Percentiles rank a stretch among this genome's conserved stretches.
These are phyloP conservation scores for Orientallactaga sibirica DNA, from an alignment of 2,797 vertebrate species.

Conservation along the genomic window DNA sequence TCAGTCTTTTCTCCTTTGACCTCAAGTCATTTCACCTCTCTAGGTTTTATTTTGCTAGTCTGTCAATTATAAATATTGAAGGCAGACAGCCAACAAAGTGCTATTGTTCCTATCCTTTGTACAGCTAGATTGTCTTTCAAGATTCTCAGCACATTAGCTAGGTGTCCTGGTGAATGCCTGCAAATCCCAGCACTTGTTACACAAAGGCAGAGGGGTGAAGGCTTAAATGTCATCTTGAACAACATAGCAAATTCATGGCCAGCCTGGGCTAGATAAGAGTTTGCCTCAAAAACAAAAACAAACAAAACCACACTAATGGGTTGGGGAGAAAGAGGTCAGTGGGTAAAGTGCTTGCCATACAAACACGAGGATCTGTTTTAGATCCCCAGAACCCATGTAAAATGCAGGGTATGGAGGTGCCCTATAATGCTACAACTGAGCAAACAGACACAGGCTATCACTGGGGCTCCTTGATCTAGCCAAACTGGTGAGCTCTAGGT, in stretches of 20 bases:
- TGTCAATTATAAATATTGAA: constrained; percentile 57
- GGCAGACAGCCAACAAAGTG: constrained; percentile 40
- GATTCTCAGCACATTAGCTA: background rate
- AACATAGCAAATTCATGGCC: background rate
- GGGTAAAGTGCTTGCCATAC: too few relatives aligned
- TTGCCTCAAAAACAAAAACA: background rate
- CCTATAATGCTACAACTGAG: too few relatives aligned
- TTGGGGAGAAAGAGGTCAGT: too few relatives aligned
- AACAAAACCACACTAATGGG: background rate
- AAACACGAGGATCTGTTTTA: too few relatives aligned
- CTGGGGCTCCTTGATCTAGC: too few relatives aligned
- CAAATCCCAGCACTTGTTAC: background rate
- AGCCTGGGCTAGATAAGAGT: background rate
- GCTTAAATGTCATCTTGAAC: background rate
- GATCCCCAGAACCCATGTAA: too few relatives aligned
- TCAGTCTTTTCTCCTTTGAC: constrained; percentile 29
- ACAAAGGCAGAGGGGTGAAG: background rate
- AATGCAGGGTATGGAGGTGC: too few relatives aligned
- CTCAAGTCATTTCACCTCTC: constrained; percentile 50
- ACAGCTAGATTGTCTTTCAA: constrained; percentile 42
- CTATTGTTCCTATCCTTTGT: constrained; percentile 6
- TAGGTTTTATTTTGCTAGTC: constrained; percentile 44
- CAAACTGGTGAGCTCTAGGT: too few relatives aligned
- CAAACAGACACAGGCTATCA: too few relatives aligned
- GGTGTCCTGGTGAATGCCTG: background rate